Base-by-base conservation (phyloP, 2,888 invertebrate genomes). In the Gerris lacustris region DNA sequence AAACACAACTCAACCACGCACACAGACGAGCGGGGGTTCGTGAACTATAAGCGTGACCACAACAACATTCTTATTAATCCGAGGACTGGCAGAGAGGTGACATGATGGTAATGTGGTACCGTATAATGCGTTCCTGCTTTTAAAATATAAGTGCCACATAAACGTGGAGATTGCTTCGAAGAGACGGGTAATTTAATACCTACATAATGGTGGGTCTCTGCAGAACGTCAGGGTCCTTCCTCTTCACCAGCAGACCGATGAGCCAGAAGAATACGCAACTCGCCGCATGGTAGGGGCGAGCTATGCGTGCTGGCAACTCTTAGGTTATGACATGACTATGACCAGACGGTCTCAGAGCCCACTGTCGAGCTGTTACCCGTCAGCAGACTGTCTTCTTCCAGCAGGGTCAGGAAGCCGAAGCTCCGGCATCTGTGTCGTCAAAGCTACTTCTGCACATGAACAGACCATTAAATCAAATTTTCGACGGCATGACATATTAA, bases 81-180 rank as follows among this genome's bases (percentile, higher is more conserved):
- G 31, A 31, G 31, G 31, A 31, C 31, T 31, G 4, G 31, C 31
- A 31, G 31, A 31, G 31, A 31, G 31, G 31, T 31, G n/a, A 31
- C 31, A 31, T 4, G 31, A 31, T 31, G 31, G 31, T 31, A 31
- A 31, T 31, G 31, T 31, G 31, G 31, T 31, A 31, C 31, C 31
- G 31, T 31, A 31, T 31, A 31, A 31, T 31, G 4, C 31, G 31
- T 31, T 31, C 31, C 31, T 31, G 31, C 4, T 31, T 31, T 31
- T 31, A 31, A 31, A 31, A 31, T 31, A 31, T 31, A 31, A 31
- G 31, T 2, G 31, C 31, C 31, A 31, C 67, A 71, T 69, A 5
- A 72, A 72, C 47, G 45, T 72, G 45, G 72, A 72, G 71, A 63
- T 72, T 45, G 71, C 72, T 5, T 72, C 72, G 6, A 69, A 70